Base-by-base conservation (phyloP, 2,113 vertebrate species). In the Beaufortia kweichowensis region DNA sequence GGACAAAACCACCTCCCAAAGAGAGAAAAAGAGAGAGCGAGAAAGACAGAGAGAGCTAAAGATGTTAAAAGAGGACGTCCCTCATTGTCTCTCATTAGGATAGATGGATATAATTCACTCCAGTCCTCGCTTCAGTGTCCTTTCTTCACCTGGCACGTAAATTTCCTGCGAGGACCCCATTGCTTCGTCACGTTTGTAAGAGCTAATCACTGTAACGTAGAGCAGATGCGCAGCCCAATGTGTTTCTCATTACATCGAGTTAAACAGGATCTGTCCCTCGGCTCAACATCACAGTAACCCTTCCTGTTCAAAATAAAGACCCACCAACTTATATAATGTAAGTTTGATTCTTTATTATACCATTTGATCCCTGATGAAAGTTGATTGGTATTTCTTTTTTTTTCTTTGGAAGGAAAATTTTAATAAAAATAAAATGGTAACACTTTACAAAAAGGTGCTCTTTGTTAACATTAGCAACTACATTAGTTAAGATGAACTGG, bases 181-280 rank as follows among this genome's bases (percentile, higher is more conserved):
- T 64, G 64, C 48, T 35, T 50, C n/a, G 41, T 26, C 76, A 79
- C 31, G 59, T 74, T 61, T 28, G 35, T 59, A 19, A 77, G 59
- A 78, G 43, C 62, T 63, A 68, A 79, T 71, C 59, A 50, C 23
- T 21, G 56, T 76, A 79, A 79, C 59, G 14, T 14, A 6, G 60
- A 82, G 39, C 81, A 71, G 33, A 71, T 76, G 80, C 24, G 19
- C 71, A 59, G 35, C 24, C 43, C 39, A 60, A 66, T 66, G 61
- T 41, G 66, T 66, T 81, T 72, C 41, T 53, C 15, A 21, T 57
- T 53, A 24, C 29, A 17, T 24, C 28, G 41, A 60, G 89, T 91
- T 87, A 90, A 91, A 93, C 91, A 86, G 87, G 90, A 86, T 85
- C 79, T 87, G 88, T 89, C 92, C 91, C 87, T 91, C 86, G 86